Conservation (phyloP, 2,797 vertebrate genomes). For the Notamacropus eugenii region DNA sequence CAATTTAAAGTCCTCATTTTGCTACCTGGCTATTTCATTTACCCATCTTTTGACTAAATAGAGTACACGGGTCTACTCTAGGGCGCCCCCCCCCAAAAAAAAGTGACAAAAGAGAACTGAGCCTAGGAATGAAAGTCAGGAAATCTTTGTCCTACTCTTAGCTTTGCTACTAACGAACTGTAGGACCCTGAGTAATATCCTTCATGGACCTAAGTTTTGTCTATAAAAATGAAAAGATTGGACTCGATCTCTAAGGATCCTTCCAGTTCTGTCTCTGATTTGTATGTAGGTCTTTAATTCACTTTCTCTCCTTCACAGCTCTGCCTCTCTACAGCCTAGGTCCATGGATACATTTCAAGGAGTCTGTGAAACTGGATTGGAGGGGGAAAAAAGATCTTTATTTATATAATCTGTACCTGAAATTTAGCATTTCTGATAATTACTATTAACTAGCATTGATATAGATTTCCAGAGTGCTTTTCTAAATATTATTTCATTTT, state of each 20-base stretch:
- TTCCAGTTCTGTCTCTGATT: neutral
- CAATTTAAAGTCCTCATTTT: neutral
- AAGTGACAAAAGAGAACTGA: neutral
- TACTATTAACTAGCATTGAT: too few species aligned
- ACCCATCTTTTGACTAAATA: neutral
- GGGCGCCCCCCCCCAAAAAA: neutral
- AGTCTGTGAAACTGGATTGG: neutral
- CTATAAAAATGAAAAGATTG: neutral
- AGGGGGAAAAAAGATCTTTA: neutral
- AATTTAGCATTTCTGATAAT: too few species aligned
- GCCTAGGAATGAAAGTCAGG: neutral
- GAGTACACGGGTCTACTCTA: neutral
- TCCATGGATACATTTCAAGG: neutral
- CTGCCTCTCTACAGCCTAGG: neutral
- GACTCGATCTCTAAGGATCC: neutral
- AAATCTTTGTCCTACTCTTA: neutral
- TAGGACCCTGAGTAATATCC: neutral
- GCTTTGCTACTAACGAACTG: neutral
- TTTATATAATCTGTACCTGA: too few species aligned
- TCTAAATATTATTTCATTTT: too few species aligned
- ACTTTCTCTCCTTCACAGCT: neutral
- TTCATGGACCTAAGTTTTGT: neutral
- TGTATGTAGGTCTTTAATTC: neutral
- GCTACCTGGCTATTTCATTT: neutral
- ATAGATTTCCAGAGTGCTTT: too few species aligned